These are phyloP conservation scores for Lutraria lutraria DNA, from an alignment of 2,888 invertebrate genomes.

Conservation along the genomic window DNA sequence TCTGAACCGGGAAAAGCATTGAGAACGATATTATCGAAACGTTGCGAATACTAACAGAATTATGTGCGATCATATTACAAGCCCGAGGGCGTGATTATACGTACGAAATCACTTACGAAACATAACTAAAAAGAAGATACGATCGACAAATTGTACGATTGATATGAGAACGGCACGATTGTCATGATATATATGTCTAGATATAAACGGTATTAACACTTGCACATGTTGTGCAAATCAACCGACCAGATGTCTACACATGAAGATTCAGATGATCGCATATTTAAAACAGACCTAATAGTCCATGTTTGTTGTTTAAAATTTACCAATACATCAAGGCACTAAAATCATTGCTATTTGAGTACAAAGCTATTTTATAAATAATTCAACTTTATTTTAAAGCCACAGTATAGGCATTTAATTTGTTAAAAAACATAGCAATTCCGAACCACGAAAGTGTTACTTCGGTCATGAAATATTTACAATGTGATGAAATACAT, in stretches of 20 bases:
- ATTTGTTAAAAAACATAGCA: conserved; percentile 3
- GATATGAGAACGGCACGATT: background rate
- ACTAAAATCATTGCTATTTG: background rate
- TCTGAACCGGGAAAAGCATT: too few relatives aligned
- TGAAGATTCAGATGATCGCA: too few relatives aligned
- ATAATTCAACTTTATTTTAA: background rate
- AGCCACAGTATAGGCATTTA: background rate
- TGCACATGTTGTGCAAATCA: too few relatives aligned
- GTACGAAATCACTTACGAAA: background rate
- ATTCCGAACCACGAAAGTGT: background rate
- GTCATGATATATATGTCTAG: background rate
- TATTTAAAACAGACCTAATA: too few relatives aligned
- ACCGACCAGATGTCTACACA: too few relatives aligned
- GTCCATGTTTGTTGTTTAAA: too few relatives aligned
- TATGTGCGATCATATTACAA: too few relatives aligned
- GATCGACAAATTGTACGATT: background rate
- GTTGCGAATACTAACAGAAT: too few relatives aligned
- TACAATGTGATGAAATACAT: background rate
- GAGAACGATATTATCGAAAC: too few relatives aligned
- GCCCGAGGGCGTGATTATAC: too few relatives aligned
- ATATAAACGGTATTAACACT: too few relatives aligned
- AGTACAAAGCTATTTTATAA: background rate
- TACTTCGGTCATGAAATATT: background rate
- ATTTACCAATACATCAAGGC: too few relatives aligned
- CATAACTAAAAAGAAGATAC: background rate